A percentile compares a stretch with the other conserved stretches of the same genome.
phyloP scores from a whole-genome alignment of 2,888 invertebrate genomes.

The Luperina testacea region DNA sequence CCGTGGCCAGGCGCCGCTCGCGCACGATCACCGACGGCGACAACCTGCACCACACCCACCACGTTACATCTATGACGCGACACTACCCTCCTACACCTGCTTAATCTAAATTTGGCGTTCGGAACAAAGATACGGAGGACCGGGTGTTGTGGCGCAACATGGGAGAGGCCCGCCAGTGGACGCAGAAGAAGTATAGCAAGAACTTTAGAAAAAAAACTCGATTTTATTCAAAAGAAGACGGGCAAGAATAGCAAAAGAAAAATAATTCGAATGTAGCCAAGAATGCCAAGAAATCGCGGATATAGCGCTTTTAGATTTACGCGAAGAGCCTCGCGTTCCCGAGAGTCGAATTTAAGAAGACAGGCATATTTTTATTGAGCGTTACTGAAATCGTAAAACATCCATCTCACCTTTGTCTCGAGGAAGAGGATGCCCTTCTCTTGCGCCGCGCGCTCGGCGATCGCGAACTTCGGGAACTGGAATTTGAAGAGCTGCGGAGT shows the following conservation, averaged over 20 bases:
- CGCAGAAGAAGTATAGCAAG: conserved; percentile 52
- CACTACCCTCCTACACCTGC: neutral
- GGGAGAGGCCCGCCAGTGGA: conserved; percentile 46
- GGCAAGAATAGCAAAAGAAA: conserved; percentile 47
- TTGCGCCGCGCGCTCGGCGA: conserved; percentile 84
- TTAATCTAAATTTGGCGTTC: neutral
- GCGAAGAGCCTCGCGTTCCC: conserved; percentile 46
- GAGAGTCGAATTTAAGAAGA: conserved; percentile 52
- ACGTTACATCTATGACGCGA: neutral
- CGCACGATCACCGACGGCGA: conserved; percentile 92
- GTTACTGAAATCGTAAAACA: conserved; percentile 54
- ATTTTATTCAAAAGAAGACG: conserved; percentile 47
- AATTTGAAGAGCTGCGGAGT: conserved; percentile 90
- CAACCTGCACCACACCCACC: conserved; percentile 74
- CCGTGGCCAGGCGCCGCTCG: conserved; percentile 91
- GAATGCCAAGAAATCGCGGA: conserved; percentile 36
- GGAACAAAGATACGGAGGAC: neutral
- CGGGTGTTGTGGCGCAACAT: conserved; percentile 35
- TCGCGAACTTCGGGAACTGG: conserved; percentile 89
- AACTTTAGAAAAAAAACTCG: conserved; percentile 41
- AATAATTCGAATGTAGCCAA: conserved; percentile 38
- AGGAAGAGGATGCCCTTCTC: conserved; percentile 85
- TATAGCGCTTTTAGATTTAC: conserved; percentile 52
- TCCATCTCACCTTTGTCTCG: conserved; percentile 84
- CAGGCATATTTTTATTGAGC: conserved; percentile 24